A percentile compares a stretch with the other conserved stretches of the same genome.
These are phyloP conservation scores for Diadema setosum DNA, from an alignment of 35 echinoderm and acorn worm species.

Conservation along the genomic window DNA sequence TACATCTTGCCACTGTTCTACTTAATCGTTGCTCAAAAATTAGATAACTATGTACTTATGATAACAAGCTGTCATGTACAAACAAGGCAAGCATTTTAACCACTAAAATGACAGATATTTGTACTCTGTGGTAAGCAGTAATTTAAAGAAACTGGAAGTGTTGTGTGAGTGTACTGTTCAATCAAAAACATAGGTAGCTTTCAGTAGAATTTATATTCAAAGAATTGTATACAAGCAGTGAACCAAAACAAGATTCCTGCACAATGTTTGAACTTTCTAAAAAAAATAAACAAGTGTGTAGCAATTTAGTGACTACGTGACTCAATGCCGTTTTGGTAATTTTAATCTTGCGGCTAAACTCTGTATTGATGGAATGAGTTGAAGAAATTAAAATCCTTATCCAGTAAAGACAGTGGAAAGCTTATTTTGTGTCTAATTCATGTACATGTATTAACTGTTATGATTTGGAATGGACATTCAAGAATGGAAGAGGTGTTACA, in stretches of 20 bases:
- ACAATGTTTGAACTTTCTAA: no score
- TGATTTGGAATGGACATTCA: no score
- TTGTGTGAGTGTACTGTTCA: neutral
- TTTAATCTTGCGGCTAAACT: neutral
- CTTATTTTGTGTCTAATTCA: no score
- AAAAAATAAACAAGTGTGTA: no score
- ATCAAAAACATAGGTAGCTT: no score
- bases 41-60: neutral
- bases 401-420: neutral
- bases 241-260: no score
- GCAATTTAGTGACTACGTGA: conserved; percentile 8
- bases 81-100: neutral
- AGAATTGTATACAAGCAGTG: no score
- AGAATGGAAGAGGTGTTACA: no score
- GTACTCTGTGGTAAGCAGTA: neutral
- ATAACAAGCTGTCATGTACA: neutral
- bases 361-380: neutral
- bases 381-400: neutral
- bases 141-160: neutral
- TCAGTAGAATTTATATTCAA: no score
- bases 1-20: neutral
- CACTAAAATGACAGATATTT: neutral
- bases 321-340: no score
- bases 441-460: no score
- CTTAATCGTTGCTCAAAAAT: neutral